Conservation (phyloP, 2,888 invertebrate genomes). For the Notocelia uddmanniana region DNA sequence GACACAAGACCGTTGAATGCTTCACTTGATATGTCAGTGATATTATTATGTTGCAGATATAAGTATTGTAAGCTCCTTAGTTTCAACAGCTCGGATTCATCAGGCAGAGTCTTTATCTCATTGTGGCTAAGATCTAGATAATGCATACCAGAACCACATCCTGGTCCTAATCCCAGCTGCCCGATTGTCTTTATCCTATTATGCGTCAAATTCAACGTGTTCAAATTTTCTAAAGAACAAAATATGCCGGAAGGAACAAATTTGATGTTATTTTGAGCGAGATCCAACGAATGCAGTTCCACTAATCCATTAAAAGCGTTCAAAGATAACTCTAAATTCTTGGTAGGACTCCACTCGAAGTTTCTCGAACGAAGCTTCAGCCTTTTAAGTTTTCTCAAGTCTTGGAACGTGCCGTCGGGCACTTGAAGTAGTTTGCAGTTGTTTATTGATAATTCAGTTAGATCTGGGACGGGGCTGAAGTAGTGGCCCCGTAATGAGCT, state of each 20-base stretch:
- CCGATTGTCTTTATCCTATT: conserved; percentile 93
- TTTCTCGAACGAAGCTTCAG: conserved; percentile 93
- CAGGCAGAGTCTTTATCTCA: conserved; percentile 89
- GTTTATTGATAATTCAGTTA: conserved; percentile 91
- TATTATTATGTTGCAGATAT: conserved; percentile 93
- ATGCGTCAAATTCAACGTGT: conserved; percentile 93
- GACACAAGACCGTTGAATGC: conserved; percentile 92
- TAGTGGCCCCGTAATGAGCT: conserved; percentile 90
- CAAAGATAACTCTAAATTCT: conserved; percentile 90
- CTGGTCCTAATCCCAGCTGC: conserved; percentile 89
- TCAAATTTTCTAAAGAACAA: conserved; percentile 92
- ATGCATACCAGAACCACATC: conserved; percentile 89
- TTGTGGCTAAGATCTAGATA: conserved; percentile 93
- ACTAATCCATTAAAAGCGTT: conserved; percentile 91
- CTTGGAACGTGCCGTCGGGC: conserved; percentile 92
- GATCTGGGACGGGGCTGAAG: conserved; percentile 89
- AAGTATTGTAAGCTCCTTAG: conserved; percentile 92
- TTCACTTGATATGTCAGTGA: conserved; percentile 91
- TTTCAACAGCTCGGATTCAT: conserved; percentile 91
- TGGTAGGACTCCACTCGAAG: conserved; percentile 91
- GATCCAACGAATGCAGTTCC: conserved; percentile 92
- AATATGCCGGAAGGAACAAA: conserved; percentile 92
- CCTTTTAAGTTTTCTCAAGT: conserved; percentile 91
- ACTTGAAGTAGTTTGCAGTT: conserved; percentile 93
- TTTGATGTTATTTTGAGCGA: conserved; percentile 94